Percentiles rank a stretch among this genome's conserved stretches.
Evolutionary conservation across 1,140 invertebrate genomes (phyloP).

Genomic region (Cecropterus lyciades): DNA sequence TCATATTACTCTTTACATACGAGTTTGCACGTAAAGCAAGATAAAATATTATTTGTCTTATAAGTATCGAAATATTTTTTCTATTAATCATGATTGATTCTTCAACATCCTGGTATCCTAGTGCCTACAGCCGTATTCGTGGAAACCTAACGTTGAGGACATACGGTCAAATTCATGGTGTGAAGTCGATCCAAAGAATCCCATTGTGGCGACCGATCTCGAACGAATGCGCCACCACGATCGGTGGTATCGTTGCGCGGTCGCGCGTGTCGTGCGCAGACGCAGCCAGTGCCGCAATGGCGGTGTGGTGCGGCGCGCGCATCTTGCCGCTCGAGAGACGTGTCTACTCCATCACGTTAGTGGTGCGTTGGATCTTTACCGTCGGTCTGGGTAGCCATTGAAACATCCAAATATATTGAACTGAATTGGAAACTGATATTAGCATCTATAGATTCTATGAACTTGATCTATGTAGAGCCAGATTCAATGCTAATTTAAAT

Average conservation of each 20-base stretch:
- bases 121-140: no score
- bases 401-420: slow-evolving; percentile 19
- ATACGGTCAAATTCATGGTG: slow-evolving; percentile 20
- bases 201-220: slow-evolving; percentile 14
- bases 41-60: no score
- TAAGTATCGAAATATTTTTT: no score
- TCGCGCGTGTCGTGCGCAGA: slow-evolving; percentile 51
- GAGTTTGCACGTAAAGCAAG: no score
- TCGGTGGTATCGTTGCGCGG: slow-evolving; percentile 4
- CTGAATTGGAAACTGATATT: no score
- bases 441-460: no score
- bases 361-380: slow-evolving; percentile 62
- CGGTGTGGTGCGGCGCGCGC: slow-evolving; percentile 80
- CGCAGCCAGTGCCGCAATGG: slow-evolving; percentile 74
- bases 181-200: neutral
- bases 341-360: slow-evolving; percentile 75
- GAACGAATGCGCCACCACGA: slow-evolving; percentile 25
- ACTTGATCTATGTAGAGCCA: no score
- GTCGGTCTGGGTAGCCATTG: slow-evolving; percentile 2
- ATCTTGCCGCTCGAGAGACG: slow-evolving; percentile 72
- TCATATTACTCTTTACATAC: no score
- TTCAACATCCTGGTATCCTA: no score
- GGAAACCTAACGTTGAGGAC: no score
- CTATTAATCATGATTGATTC: no score
- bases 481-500: no score